phyloP scores from a whole-genome alignment of 2,888 invertebrate species.

The Sylvicola cinctus region DNA sequence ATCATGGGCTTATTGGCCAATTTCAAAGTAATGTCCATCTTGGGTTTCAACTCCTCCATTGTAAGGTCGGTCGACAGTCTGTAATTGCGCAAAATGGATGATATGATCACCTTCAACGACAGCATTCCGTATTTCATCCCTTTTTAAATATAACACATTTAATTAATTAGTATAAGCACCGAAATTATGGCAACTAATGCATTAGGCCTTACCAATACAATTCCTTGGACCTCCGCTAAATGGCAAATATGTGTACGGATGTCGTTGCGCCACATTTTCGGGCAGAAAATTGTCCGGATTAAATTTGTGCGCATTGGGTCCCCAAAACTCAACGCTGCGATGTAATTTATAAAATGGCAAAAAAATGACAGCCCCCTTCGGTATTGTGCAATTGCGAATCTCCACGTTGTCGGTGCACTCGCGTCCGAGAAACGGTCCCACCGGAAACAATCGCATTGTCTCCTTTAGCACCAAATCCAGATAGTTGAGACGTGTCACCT shows the following conservation, averaged over 20 bases:
- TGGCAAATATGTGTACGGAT: conserved; percentile 7
- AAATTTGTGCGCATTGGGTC: conserved; percentile 6
- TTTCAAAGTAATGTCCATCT: conserved; percentile 12
- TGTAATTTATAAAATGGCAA: conserved; percentile 6
- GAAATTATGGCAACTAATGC: background rate
- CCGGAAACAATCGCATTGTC: conserved; percentile 5
- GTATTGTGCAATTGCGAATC: conserved; percentile 5
- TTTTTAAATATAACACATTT: background rate
- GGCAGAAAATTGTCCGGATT: conserved; percentile 8
- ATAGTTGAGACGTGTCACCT: conserved; percentile 2
- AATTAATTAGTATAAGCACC: background rate
- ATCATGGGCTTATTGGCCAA: conserved; percentile 6
- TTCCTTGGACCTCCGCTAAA: conserved; percentile 7
- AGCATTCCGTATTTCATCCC: conserved; percentile 11
- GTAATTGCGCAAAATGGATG: conserved; percentile 10
- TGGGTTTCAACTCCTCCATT: conserved; percentile 11
- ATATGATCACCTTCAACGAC: conserved; percentile 11
- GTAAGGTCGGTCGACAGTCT: conserved; percentile 11
- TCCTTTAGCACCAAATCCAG: conserved; percentile 5
- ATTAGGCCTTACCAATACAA: conserved; percentile 6
- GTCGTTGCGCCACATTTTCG: conserved; percentile 5
- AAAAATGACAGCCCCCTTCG: conserved; percentile 5
- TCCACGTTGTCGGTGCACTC: conserved; percentile 1
- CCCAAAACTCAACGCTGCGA: conserved; percentile 5
- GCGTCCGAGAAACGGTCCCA: conserved; percentile 4